Base-by-base conservation (phyloP, 2,113 vertebrate species). In the Lonchura striata region DNA sequence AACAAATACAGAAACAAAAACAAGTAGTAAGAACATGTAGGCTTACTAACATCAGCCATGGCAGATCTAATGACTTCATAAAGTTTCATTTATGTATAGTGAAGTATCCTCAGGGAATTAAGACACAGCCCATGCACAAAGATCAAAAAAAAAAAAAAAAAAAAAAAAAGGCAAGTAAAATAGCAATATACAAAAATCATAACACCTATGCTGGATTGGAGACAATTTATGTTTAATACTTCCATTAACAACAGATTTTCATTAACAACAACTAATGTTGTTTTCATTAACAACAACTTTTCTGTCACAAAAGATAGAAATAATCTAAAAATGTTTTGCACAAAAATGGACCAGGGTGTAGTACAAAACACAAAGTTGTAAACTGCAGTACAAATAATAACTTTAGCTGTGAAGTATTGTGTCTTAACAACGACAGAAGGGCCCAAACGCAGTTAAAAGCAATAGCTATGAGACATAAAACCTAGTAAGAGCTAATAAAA, bases 311-410 rank as follows among this genome's bases (percentile, higher is more conserved):
- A 71, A 85, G 68, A 27, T 6, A 5, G 22, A 77, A 76, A 64
- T 35, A 6, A n/a, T 37, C 47, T 49, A 70, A 72, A 86, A 70
- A 52, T 12, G 52, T 33, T 35, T 57, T 3, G 2, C 22, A 50
- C 7, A 49, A 82, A 86, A 81, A 30, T 0, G 89, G 27, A 60
- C 41, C 27, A 76, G 49, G 15, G 52, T 13, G 5, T 6, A 56
- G 23, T 24, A 72, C 0, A 3, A 1, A 1, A 46, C 2, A 2
- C 31, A 13, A 92, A 70, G 68, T 28, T 0, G 0, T 15, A 47
- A 4, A 52, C 25, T 46, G 77, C n/a, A 83, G 15, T 1, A 31
- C 18, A 91, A 91, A 54, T 39, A 59, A 8, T 20, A 39, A 42
- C 15, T n/a, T 74, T 47, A 63, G 71, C 9, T 57, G 14, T 3